These are phyloP conservation scores for Agapornis roseicollis DNA, from an alignment of 2,113 vertebrate species.

Conservation along the genomic window DNA sequence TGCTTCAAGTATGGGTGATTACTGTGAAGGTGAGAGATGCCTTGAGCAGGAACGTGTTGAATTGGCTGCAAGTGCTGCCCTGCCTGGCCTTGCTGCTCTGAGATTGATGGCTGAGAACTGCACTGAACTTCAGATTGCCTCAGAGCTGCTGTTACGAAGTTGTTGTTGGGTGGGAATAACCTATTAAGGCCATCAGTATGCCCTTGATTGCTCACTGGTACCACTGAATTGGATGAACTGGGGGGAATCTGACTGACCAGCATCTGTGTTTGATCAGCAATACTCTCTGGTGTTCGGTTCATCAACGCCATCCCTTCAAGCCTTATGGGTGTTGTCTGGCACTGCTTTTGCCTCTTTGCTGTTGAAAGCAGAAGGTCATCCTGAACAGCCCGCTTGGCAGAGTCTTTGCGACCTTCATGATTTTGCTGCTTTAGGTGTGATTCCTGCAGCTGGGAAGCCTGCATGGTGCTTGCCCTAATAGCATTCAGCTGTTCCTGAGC, in stretches of 20 bases:
- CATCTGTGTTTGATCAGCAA: slow-evolving; percentile 85
- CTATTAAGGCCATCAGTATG: slow-evolving; percentile 77
- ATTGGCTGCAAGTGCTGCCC: slow-evolving; percentile 84
- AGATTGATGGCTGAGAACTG: slow-evolving; percentile 75
- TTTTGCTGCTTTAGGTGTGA: slow-evolving; percentile 78
- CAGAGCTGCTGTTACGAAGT: slow-evolving; percentile 80
- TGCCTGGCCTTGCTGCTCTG: slow-evolving; percentile 83
- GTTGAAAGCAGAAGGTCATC: slow-evolving; percentile 88
- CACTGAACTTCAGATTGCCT: slow-evolving; percentile 87
- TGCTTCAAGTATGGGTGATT: slow-evolving; percentile 90
- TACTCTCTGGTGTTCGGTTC: slow-evolving; percentile 64
- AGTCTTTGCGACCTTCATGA: slow-evolving; percentile 85
- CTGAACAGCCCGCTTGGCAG: slow-evolving; percentile 87
- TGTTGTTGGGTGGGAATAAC: slow-evolving; percentile 84
- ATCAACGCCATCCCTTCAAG: slow-evolving; percentile 84
- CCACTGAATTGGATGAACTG: slow-evolving; percentile 78
- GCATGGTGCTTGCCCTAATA: slow-evolving; percentile 73
- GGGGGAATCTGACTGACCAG: slow-evolving; percentile 83
- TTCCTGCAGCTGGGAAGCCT: slow-evolving; percentile 76
- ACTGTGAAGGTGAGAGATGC: slow-evolving; percentile 82
- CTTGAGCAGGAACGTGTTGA: slow-evolving; percentile 79
- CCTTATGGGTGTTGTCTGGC: slow-evolving; percentile 71
- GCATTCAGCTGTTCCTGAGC: slow-evolving; percentile 78
- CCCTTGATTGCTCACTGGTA: slow-evolving; percentile 76
- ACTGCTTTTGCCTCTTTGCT: slow-evolving; percentile 90